These are phyloP conservation scores for Acholoe squamosa DNA, from an alignment of 2,888 invertebrate genomes.

Conservation along the genomic window DNA sequence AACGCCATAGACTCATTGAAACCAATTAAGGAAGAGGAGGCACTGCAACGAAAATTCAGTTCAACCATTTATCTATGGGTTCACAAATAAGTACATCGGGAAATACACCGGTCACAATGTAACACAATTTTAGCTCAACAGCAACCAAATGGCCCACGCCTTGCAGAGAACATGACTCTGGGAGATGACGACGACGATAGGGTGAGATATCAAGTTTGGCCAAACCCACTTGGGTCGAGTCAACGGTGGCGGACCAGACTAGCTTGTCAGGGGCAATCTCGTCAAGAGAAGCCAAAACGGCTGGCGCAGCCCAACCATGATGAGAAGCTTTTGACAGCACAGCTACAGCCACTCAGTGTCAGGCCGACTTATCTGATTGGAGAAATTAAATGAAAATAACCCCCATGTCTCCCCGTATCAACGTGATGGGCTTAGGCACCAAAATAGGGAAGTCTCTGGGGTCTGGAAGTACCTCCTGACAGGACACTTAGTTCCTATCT, in stretches of 20 bases:
- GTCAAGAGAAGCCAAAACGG: conserved; percentile 46
- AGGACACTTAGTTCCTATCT: no score
- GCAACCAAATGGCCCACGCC: neutral
- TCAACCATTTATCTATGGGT: no score
- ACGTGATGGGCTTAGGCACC: neutral
- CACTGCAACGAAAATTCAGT: no score
- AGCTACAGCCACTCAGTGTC: conserved; percentile 59
- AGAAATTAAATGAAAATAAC: conserved; percentile 63
- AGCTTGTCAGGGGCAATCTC: conserved; percentile 43
- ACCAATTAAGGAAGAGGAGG: no score
- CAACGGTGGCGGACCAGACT: conserved; percentile 16
- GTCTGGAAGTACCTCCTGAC: no score
- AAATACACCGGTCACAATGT: no score
- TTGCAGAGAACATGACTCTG: conserved; percentile 32
- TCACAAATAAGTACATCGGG: no score
- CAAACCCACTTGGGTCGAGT: conserved; percentile 38
- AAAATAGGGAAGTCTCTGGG: neutral
- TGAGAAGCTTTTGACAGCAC: conserved; percentile 56
- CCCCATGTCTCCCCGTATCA: conserved; percentile 39
- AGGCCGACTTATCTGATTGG: conserved; percentile 58
- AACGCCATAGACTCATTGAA: no score
- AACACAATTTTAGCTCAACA: conserved; percentile 35
- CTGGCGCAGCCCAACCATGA: conserved; percentile 40
- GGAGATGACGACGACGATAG: conserved; percentile 49
- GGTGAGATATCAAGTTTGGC: conserved; percentile 52